phyloP scores from a whole-genome alignment of 2,888 invertebrate genomes.

The Ephialtes manifestator region DNA sequence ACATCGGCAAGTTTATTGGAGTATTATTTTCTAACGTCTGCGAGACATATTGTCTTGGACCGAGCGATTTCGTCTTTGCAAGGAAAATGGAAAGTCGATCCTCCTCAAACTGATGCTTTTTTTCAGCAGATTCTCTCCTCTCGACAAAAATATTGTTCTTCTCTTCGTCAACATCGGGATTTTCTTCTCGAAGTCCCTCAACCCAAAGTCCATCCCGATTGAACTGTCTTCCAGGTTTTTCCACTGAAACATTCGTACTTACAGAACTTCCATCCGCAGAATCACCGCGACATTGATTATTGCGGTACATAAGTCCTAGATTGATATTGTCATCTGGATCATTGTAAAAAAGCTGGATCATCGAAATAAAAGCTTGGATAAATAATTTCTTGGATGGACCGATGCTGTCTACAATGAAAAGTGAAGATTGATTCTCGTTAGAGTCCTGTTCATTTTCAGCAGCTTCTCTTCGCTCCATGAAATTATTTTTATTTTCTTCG shows the following conservation, averaged over 20 bases:
- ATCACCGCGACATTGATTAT: conserved; percentile 70
- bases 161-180: conserved; percentile 10
- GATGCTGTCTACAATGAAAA: conserved; percentile 68
- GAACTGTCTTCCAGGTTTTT: conserved; percentile 45
- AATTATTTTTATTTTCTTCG: not conserved
- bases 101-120: not conserved
- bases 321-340: not conserved
- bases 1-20: conserved; percentile 14
- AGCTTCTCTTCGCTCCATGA: not conserved
- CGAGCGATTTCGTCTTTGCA: conserved; percentile 51
- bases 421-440: conserved; percentile 71
- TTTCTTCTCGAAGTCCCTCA: conserved; percentile 44
- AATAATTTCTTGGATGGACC: not conserved
- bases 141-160: not conserved
- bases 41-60: not conserved
- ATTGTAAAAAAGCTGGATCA: conserved; percentile 21
- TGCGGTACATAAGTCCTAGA: conserved; percentile 73
- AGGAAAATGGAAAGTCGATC: conserved; percentile 75
- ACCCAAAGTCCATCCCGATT: conserved; percentile 73
- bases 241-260: conserved; percentile 22
- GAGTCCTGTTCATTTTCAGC: not conserved
- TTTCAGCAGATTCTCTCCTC: not conserved
- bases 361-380: not conserved
- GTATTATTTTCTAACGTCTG: conserved; percentile 5
- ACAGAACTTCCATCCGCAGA: conserved; percentile 63